A percentile compares a stretch with the other conserved stretches of the same genome.
Conservation (phyloP, 1,140 invertebrate genomes). For the Listronotus bonariensis region DNA sequence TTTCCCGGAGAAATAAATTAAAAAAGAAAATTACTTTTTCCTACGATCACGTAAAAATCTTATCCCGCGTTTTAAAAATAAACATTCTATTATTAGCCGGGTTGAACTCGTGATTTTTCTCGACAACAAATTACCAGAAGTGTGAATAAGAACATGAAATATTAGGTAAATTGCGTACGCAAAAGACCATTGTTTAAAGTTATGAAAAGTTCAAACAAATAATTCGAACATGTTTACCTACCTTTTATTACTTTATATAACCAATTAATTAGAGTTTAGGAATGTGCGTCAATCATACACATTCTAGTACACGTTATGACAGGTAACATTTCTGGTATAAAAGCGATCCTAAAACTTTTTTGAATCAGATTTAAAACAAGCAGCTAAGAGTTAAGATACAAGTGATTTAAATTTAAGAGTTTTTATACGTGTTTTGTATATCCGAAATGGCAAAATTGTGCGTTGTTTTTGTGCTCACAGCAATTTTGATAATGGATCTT, state of each 20-base stretch:
- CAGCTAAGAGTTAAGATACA: neutral
- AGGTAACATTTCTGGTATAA: slow-evolving; percentile 5
- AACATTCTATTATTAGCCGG: neutral
- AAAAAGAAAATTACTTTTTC: too few relatives aligned
- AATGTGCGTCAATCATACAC: slow-evolving; percentile 26
- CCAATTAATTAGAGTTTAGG: slow-evolving; percentile 22
- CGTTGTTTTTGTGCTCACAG: neutral
- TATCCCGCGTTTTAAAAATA: neutral
- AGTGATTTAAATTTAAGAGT: neutral
- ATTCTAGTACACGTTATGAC: neutral
- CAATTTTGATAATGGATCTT: neutral
- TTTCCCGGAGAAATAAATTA: too few relatives aligned
- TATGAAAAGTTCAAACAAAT: slow-evolving; percentile 16
- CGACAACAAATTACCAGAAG: slow-evolving; percentile 10
- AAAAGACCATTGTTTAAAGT: slow-evolving; percentile 19
- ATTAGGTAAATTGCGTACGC: slow-evolving; percentile 22
- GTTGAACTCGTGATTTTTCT: slow-evolving; percentile 1
- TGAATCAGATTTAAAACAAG: neutral
- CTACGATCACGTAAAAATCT: neutral
- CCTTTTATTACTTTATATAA: slow-evolving; percentile 22
- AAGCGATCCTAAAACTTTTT: neutral
- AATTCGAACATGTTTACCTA: slow-evolving; percentile 11
- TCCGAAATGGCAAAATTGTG: neutral
- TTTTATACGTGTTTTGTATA: neutral
- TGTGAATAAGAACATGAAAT: slow-evolving; percentile 19